A percentile compares a stretch with the other conserved stretches of the same genome.
Evolutionary conservation across 1,140 invertebrate genomes (phyloP).

Genomic region (Fopius arisanus): DNA sequence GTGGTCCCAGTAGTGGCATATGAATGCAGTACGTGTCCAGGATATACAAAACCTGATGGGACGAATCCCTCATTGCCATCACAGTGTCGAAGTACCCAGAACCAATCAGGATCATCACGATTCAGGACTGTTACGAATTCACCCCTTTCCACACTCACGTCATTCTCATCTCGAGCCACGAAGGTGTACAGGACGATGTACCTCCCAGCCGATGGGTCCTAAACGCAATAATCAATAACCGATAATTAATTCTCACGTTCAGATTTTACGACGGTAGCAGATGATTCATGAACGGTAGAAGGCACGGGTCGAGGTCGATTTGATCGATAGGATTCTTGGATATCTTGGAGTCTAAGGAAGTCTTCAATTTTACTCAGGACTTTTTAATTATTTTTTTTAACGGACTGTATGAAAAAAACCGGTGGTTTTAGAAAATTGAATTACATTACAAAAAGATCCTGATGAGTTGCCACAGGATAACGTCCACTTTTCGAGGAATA

Average conservation of each 20-base stretch:
- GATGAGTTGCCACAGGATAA: too few species aligned
- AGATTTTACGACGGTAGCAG: too few species aligned
- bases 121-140: constrained; percentile 95
- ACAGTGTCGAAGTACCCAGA: constrained; percentile 87
- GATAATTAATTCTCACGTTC: constrained; percentile 14
- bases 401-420: too few species aligned
- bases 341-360: too few species aligned
- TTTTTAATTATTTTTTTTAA: too few species aligned
- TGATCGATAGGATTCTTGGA: too few species aligned
- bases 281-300: too few species aligned
- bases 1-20: constrained; percentile 56
- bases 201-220: constrained; percentile 82
- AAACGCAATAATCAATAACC: constrained; percentile 6
- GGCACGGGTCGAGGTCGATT: too few species aligned
- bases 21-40: constrained; percentile 67
- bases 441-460: too few species aligned
- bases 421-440: too few species aligned
- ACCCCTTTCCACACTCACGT: constrained; percentile 90
- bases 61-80: constrained; percentile 96
- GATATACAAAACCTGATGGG: constrained; percentile 93
- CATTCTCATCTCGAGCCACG: constrained; percentile 91
- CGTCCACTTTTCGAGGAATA: too few species aligned
- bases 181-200: constrained; percentile 95
- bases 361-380: too few species aligned
- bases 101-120: constrained; percentile 94